Conservation (phyloP, 2,797 vertebrate species). For the Agapornis canus region DNA sequence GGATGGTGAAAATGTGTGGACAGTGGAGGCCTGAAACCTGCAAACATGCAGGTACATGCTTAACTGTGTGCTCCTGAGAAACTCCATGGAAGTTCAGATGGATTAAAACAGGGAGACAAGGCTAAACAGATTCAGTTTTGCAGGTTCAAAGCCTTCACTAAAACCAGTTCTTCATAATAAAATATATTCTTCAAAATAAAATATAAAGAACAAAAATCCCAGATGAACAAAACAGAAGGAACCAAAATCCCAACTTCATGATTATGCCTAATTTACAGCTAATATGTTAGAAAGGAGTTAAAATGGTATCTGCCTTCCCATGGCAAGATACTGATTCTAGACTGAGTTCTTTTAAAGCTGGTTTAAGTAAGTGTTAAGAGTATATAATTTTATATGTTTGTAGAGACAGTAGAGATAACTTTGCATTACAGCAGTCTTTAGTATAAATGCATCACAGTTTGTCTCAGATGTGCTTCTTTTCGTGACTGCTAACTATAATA, state of each 20-base stretch:
- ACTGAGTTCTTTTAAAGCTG: background rate
- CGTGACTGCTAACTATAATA: background rate
- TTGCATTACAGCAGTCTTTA: background rate
- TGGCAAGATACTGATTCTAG: background rate
- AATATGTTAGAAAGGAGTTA: background rate
- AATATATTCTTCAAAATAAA: background rate
- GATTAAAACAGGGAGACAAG: background rate
- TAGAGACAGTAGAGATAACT: background rate
- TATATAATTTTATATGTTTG: background rate
- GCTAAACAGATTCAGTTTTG: background rate
- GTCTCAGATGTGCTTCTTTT: background rate
- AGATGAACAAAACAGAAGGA: background rate
- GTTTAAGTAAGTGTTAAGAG: background rate
- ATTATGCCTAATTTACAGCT: background rate
- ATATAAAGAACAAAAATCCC: background rate
- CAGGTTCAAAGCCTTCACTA: background rate
- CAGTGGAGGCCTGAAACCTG: background rate
- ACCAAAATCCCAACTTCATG: background rate
- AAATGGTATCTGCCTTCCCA: background rate
- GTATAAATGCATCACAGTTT: background rate
- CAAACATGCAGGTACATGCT: background rate
- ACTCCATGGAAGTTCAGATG: background rate
- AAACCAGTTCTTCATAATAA: background rate
- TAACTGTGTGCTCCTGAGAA: background rate
- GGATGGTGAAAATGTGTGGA: background rate